These are phyloP conservation scores for Synodontis membranacea DNA, from an alignment of 2,113 vertebrate genomes.

Conservation along the genomic window DNA sequence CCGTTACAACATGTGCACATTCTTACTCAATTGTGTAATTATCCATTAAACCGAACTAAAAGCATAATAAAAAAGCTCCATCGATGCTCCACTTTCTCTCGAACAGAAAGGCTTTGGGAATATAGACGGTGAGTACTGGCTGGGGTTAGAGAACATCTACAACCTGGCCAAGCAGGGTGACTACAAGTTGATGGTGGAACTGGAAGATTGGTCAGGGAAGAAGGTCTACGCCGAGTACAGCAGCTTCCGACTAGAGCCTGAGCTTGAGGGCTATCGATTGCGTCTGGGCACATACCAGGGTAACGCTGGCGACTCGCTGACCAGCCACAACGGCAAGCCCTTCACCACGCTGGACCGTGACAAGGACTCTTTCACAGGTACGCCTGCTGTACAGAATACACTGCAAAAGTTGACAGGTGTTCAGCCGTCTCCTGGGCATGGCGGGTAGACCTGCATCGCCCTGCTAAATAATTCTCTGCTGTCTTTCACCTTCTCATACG, in stretches of 20 bases:
- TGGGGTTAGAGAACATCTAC: conserved; percentile 93
- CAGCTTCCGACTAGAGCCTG: conserved; percentile 90
- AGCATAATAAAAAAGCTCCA: neutral
- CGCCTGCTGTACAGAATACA: conserved; percentile 13
- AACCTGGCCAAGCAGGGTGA: conserved; percentile 90
- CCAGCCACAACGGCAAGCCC: conserved; percentile 93
- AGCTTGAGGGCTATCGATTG: conserved; percentile 87
- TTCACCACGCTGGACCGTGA: conserved; percentile 97
- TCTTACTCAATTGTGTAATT: neutral
- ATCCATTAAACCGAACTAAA: neutral
- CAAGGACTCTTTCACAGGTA: conserved; percentile 91
- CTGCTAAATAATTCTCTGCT: neutral
- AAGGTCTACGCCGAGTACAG: conserved; percentile 98
- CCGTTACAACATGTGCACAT: neutral
- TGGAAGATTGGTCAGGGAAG: conserved; percentile 97
- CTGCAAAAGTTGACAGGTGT: neutral
- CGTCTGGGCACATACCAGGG: conserved; percentile 94
- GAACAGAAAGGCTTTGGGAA: conserved; percentile 97
- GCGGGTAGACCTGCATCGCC: neutral
- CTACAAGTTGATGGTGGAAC: conserved; percentile 90
- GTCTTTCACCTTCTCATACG: neutral
- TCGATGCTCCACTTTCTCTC: conserved; percentile 22
- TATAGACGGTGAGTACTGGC: conserved; percentile 93
- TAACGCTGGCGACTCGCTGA: conserved; percentile 93
- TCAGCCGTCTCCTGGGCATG: neutral